Conservation (phyloP, 1,140 invertebrate genomes). For the Orussus abietinus region DNA sequence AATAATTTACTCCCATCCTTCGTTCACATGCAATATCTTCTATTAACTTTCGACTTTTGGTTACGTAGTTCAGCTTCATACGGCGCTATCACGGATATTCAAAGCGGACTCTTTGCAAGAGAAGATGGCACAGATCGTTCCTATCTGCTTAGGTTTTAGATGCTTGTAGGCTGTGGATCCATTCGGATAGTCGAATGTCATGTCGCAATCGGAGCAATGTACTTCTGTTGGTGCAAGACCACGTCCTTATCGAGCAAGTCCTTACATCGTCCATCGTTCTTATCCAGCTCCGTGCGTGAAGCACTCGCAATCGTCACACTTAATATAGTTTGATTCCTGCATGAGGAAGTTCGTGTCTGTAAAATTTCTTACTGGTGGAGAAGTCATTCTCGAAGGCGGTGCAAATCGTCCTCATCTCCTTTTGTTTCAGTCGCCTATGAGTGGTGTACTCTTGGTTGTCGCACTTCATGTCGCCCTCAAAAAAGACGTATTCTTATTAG, state of each 20-base stretch:
- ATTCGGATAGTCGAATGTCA: slow-evolving; percentile 22
- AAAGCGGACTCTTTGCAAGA: slow-evolving; percentile 18
- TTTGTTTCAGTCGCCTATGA: slow-evolving; percentile 55
- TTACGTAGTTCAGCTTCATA: too few relatives aligned
- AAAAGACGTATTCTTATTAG: slow-evolving; percentile 25
- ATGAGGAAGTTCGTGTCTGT: slow-evolving; percentile 59
- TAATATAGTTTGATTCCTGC: slow-evolving; percentile 63
- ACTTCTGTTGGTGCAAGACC: slow-evolving; percentile 35
- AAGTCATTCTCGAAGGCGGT: slow-evolving; percentile 51
- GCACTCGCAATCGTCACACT: slow-evolving; percentile 48
- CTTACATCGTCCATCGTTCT: too few relatives aligned
- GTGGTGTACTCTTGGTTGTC: slow-evolving; percentile 52
- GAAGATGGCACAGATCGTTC: too few relatives aligned
- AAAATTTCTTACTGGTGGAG: slow-evolving; percentile 28
- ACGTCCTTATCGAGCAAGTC: too few relatives aligned
- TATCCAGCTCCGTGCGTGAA: too few relatives aligned
- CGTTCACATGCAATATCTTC: too few relatives aligned
- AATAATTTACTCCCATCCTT: too few relatives aligned
- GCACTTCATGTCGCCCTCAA: slow-evolving; percentile 38
- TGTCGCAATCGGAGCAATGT: slow-evolving; percentile 28
- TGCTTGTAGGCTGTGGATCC: not conserved
- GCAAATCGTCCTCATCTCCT: slow-evolving; percentile 56
- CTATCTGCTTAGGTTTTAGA: slow-evolving; percentile 24
- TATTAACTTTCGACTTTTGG: too few relatives aligned
- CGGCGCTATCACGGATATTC: too few relatives aligned